These are phyloP conservation scores for Echinops telfairi DNA, from an alignment of 2,113 vertebrate genomes.

Conservation along the genomic window DNA sequence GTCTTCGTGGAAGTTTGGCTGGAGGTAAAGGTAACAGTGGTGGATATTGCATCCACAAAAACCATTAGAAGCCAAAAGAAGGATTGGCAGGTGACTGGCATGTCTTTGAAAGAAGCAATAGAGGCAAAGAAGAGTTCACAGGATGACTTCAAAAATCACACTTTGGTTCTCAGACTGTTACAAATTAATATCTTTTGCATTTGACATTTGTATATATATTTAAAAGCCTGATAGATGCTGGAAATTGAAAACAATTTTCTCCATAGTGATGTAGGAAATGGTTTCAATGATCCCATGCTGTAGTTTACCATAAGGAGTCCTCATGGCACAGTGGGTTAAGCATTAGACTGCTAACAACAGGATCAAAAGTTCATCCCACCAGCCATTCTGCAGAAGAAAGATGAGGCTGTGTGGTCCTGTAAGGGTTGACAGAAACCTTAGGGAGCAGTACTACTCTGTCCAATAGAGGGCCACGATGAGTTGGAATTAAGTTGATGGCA, in stretches of 20 bases:
- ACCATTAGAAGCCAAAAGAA: not conserved
- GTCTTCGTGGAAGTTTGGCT: not conserved
- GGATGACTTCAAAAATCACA: not conserved
- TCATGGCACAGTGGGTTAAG: too few relatives aligned
- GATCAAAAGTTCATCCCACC: too few relatives aligned
- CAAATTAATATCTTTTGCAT: not conserved
- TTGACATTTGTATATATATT: not conserved
- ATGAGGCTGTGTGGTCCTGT: too few relatives aligned
- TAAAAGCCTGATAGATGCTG: not conserved
- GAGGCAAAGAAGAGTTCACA: not conserved
- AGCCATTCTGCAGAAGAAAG: too few relatives aligned
- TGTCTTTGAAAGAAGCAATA: not conserved
- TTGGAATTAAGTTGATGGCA: too few relatives aligned
- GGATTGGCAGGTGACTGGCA: not conserved
- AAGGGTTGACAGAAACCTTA: too few relatives aligned
- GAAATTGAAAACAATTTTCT: not conserved
- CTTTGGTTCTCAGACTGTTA: not conserved
- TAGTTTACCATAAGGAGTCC: not conserved
- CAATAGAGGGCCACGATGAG: too few relatives aligned
- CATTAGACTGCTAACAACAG: too few relatives aligned
- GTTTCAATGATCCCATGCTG: not conserved
- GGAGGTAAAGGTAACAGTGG: not conserved
- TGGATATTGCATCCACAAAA: not conserved
- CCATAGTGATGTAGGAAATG: not conserved
- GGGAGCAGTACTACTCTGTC: too few relatives aligned